Evolutionary conservation across 2,888 invertebrate species (phyloP), one percentile per base, ranked within the genome.

Genomic region (Cordylochernes scorpioides): DNA sequence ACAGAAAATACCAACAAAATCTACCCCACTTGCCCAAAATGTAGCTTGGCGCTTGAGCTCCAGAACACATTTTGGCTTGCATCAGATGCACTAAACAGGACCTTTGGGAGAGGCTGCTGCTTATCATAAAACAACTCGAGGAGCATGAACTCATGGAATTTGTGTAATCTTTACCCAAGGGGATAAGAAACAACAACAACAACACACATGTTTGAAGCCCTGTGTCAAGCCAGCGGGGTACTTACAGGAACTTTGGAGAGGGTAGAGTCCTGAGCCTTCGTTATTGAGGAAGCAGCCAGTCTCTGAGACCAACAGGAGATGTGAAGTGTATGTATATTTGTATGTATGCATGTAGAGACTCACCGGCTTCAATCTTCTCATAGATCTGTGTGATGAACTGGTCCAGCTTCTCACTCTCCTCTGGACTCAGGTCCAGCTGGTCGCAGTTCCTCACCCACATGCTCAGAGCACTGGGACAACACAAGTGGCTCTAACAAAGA

Each of bases 241-340:
- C 45, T 48, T 39, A 48, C 48, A 47, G 24, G 71, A 63, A 48
- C 84, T 82, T 49, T 88, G 86, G n/a, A 74, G 48, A 15, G 60
- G 53, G 51, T 71, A 91, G 1, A 91, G 57, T 0, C 77, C 88
- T 1, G 80, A 77, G 0, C 88, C 88, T 61, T 88, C 88, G 40
- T 71, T 77, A 53, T 86, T 77, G 12, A 86, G 55, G 53, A 86
- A 88, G 36, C 67, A 64, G 4, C 72, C 75, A 0, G 56, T 33
- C 32, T 38, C 40, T 40, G 8, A 34, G 34, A 34, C 25, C 30
- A 33, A 27, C 17, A 29, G 15, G 28, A 28, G n/a, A n/a, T n/a
- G n/a, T n/a, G n/a, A n/a, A n/a, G n/a, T n/a, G n/a, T n/a, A n/a
- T n/a, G n/a, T n/a, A n/a, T n/a, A n/a, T n/a, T n/a, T n/a, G n/a